Base-by-base conservation (phyloP, 2,888 invertebrate species). In the Drosophila falleni region DNA sequence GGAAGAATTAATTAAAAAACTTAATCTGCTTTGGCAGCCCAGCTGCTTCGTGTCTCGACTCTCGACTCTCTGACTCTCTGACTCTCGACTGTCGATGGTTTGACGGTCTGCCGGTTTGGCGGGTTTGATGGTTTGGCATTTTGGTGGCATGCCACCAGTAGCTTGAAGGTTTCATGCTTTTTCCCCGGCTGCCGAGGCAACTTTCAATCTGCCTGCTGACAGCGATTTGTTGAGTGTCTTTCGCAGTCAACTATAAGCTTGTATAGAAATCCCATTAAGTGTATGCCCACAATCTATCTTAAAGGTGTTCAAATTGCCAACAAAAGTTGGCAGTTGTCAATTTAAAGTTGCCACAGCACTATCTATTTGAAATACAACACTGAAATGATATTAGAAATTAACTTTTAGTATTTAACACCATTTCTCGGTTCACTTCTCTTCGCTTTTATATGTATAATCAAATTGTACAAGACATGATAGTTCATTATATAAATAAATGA, bases 1-100 rank as follows among this genome's bases (percentile, higher is more conserved):
- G 55, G 44, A 69, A 55, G 82, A 82, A 82, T 86, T 83, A 83
- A 83, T 83, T 83, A 86, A 83, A 86, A 83, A 83, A 86, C 86
- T 86, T 83, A 83, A 83, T 86, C 86, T 76, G 69, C 80, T 73
- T 71, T 70, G 75, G 71, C 73, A 69, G 68, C 63, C 39, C 26
- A 41, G 58, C 51, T 59, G 56, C 42, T 62, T 60, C 49, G 54
- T 26, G 37, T 46, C 42, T 33, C 10, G 41, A 42, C 35, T 35
- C 35, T 46, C 51, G 46, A 67, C 37, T 35, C 46, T 46, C 42
- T 33, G 44, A 35, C 37, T 37, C 46, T 39, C 33, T 15, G 41
- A 42, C 35, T 35, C 35, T 46, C 51, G 46, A 67, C 37, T 35
- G 42, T 44, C 46, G 31, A 58, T 31, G 31, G 44, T 35, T 35